Conservation (phyloP, 1,140 invertebrate species). For the Melanaphis sacchari region DNA sequence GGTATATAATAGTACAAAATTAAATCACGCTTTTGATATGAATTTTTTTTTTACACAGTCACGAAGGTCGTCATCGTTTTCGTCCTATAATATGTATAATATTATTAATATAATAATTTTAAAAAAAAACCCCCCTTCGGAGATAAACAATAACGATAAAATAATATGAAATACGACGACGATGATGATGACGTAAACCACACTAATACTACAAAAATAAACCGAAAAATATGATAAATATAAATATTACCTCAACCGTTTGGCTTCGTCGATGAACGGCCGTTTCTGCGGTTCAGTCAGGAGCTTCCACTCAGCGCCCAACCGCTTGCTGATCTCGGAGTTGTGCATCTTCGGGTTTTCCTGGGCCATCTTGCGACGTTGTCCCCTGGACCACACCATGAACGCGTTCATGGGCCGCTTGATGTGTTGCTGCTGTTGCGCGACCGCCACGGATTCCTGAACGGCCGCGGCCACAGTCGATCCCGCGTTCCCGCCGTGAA, state of each 20-base stretch:
- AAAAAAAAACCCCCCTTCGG: too few relatives aligned
- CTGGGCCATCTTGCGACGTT: constrained; percentile 93
- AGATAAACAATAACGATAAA: too few relatives aligned
- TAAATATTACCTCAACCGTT: constrained; percentile 78
- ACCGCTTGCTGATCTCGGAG: constrained; percentile 89
- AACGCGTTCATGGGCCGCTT: constrained; percentile 93
- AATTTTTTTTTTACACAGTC: background rate
- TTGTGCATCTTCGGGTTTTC: constrained; percentile 99
- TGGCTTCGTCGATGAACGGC: constrained; percentile 97
- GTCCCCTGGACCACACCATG: constrained; percentile 91
- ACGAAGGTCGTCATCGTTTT: background rate
- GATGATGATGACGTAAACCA: too few relatives aligned
- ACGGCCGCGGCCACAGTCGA: background rate
- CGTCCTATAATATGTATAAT: too few relatives aligned
- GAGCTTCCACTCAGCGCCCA: constrained; percentile 90
- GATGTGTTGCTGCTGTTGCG: constrained; percentile 73
- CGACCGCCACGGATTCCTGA: background rate
- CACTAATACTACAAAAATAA: background rate
- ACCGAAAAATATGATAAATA: background rate
- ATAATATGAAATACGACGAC: too few relatives aligned
- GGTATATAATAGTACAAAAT: background rate
- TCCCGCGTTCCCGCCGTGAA: too few relatives aligned
- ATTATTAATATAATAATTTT: too few relatives aligned
- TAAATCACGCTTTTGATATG: background rate
- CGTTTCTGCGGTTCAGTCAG: constrained; percentile 86